These are phyloP conservation scores for Drosophila fungiperda DNA, from an alignment of 2,888 invertebrate species.

Conservation along the genomic window DNA sequence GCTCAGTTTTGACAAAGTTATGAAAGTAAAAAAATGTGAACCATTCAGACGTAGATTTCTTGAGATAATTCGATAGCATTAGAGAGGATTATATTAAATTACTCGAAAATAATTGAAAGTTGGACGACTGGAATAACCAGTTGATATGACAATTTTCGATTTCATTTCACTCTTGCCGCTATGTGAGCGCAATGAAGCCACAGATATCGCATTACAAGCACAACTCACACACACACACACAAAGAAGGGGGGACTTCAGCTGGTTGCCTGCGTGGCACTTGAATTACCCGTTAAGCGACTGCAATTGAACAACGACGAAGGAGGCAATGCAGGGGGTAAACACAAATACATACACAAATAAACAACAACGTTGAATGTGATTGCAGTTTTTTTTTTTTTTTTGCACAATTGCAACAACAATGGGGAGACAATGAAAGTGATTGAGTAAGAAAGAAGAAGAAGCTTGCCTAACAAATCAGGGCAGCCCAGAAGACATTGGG, in stretches of 20 bases:
- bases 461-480: constrained; percentile 30
- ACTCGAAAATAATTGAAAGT: constrained; percentile 60
- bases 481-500: constrained; percentile 18
- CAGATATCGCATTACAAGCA: constrained; percentile 73
- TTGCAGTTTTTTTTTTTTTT: constrained; percentile 46
- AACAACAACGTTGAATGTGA: constrained; percentile 53
- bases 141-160: constrained; percentile 56
- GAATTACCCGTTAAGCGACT: constrained; percentile 58
- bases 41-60: background rate
- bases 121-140: constrained; percentile 65
- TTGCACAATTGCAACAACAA: constrained; percentile 29
- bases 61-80: constrained; percentile 46
- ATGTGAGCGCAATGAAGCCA: constrained; percentile 70
- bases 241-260: constrained; percentile 5
- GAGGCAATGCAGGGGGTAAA: constrained; percentile 28
- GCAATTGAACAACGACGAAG: constrained; percentile 52
- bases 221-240: constrained; percentile 8
- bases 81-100: constrained; percentile 44
- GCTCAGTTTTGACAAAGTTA: background rate
- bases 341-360: constrained; percentile 57
- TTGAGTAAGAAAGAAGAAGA: background rate
- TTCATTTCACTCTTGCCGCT: constrained; percentile 45
- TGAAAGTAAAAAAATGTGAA: background rate
- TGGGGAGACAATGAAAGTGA: background rate
- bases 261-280: constrained; percentile 33